Evolutionary conservation across 2,113 vertebrate genomes (phyloP).

Genomic region (Lasiurus cinereus): DNA sequence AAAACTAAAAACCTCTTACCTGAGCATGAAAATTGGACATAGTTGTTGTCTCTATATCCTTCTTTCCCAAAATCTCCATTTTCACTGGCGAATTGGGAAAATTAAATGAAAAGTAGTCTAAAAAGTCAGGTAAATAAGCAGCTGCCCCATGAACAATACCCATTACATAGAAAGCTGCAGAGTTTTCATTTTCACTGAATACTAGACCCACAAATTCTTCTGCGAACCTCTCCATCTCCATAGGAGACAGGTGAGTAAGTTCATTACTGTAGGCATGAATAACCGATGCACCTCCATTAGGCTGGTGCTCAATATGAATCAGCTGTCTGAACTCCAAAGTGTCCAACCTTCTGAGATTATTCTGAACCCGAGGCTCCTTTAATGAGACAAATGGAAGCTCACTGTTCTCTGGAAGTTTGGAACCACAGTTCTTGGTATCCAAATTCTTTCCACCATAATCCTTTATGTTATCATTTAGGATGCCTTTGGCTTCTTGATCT

Average conservation of each 20-base stretch:
- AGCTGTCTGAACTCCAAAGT: conserved; percentile 94
- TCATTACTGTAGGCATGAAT: conserved; percentile 96
- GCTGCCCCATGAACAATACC: conserved; percentile 98
- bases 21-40: conserved; percentile 99
- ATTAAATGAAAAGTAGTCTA: conserved; percentile 99
- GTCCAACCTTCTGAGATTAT: conserved; percentile 90
- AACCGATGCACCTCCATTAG: conserved; percentile 97
- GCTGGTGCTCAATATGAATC: conserved; percentile 97
- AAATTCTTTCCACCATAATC: conserved; percentile 87
- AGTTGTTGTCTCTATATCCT: conserved; percentile 99
- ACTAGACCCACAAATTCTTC: conserved; percentile 96
- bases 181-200: conserved; percentile 95
- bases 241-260: conserved; percentile 93
- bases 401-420: conserved; percentile 88
- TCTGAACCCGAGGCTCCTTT: conserved; percentile 88
- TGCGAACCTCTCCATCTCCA: conserved; percentile 96
- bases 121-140: conserved; percentile 96
- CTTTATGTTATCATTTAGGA: conserved; percentile 87
- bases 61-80: conserved; percentile 99
- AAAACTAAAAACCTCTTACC: conserved; percentile 91
- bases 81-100: conserved; percentile 98
- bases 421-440: conserved; percentile 87
- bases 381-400: conserved; percentile 88
- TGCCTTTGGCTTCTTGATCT: conserved; percentile 90
- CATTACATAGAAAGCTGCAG: conserved; percentile 97